These are phyloP conservation scores for Ornithoptera priamus DNA, from an alignment of 2,888 invertebrate species.

Conservation along the genomic window DNA sequence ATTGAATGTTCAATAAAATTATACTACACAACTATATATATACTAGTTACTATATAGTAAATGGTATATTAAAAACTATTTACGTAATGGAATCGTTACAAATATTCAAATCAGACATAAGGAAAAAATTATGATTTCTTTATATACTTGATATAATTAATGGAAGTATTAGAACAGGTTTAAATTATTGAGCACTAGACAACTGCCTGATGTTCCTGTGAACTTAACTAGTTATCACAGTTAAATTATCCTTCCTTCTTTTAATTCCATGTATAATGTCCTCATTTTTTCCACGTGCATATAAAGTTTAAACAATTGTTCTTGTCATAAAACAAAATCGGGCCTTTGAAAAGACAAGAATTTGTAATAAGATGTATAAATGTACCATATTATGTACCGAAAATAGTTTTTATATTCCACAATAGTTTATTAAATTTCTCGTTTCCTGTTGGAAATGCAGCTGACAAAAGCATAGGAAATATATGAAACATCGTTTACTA, in stretches of 20 bases:
- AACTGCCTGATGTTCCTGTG: background rate
- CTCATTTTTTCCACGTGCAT: background rate
- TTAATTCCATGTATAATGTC: background rate
- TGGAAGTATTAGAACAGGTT: conserved; percentile 9
- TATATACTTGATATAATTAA: conserved; percentile 6
- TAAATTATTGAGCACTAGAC: conserved; percentile 1
- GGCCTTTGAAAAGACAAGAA: too few relatives aligned
- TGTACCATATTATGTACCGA: background rate
- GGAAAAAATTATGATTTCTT: background rate
- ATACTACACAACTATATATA: too few relatives aligned
- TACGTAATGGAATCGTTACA: too few relatives aligned
- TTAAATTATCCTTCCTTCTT: background rate
- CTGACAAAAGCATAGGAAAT: background rate
- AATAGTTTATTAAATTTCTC: background rate
- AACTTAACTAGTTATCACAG: background rate
- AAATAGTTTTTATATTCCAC: background rate
- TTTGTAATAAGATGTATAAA: too few relatives aligned
- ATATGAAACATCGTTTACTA: background rate
- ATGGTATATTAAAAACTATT: too few relatives aligned
- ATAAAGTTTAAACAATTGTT: background rate
- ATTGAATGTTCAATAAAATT: too few relatives aligned
- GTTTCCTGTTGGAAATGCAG: background rate
- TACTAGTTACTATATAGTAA: too few relatives aligned
- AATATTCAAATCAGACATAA: too few relatives aligned
- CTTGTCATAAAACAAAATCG: too few relatives aligned